Conservation (phyloP, 1,140 invertebrate species). For the Oryzaephilus surinamensis region DNA sequence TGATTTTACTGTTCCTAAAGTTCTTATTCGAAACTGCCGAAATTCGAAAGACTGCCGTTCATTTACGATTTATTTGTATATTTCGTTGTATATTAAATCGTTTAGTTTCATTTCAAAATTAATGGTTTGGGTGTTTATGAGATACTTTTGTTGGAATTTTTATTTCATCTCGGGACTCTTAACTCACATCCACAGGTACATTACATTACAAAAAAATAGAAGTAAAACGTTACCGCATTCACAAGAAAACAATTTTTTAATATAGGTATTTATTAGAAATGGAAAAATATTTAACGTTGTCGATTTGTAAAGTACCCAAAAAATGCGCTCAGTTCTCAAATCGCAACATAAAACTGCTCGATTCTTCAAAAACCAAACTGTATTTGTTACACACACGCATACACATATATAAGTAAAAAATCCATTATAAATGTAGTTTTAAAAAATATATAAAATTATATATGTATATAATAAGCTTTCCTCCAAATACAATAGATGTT, state of each 20-base stretch:
- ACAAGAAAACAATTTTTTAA: conserved; percentile 21
- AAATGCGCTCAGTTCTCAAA: too few relatives aligned
- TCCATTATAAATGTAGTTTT: too few relatives aligned
- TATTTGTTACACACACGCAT: conserved; percentile 24
- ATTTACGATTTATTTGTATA: conserved; percentile 27
- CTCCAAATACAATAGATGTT: conserved; percentile 29
- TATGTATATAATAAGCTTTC: conserved; percentile 24
- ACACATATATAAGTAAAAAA: too few relatives aligned
- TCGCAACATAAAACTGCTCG: too few relatives aligned
- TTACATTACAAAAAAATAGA: conserved; percentile 24
- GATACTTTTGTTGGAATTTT: conserved; percentile 18
- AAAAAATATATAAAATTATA: conserved; percentile 2
- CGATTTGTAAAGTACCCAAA: conserved; percentile 24
- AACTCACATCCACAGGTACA: conserved; percentile 27
- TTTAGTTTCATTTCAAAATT: conserved; percentile 36
- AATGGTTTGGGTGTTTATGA: conserved; percentile 30
- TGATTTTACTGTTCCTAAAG: conserved; percentile 38
- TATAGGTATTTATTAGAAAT: conserved; percentile 27
- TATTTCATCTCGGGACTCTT: conserved; percentile 26
- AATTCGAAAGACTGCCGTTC: conserved; percentile 38
- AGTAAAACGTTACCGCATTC: too few relatives aligned
- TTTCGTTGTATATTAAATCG: conserved; percentile 19
- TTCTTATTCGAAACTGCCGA: conserved; percentile 35
- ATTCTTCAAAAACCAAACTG: conserved; percentile 28
- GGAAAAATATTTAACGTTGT: conserved; percentile 29